Base-by-base conservation (phyloP, 2,113 vertebrate genomes). In the Melanerpes formicivorus region DNA sequence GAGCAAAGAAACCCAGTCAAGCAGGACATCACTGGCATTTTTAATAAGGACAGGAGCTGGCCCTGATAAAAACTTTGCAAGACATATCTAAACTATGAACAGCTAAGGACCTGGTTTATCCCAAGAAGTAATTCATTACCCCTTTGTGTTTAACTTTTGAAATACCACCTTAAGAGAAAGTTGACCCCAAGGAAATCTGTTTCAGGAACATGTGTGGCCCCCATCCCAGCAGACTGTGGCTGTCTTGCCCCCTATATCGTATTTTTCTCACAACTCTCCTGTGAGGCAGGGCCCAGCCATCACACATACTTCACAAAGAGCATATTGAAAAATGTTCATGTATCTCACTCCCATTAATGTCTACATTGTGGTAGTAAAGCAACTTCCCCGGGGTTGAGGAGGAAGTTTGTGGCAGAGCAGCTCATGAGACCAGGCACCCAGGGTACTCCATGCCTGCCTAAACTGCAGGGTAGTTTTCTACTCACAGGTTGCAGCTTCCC, bases 111-210 rank as follows among this genome's bases (percentile, higher is more conserved):
- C 48, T 30, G 78, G 37, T 89, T 93, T 95, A 89, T 92, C 79
- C 91, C 32, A n/a, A 89, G 65, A 3, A 5, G 69, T 94, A 94
- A 91, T 87, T 92, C 91, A 91, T 93, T 93, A 80, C 32, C 14
- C 14, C 75, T 94, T 91, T 80, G 42, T 88, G 89, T 96, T 96
- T 91, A 65, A 84, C 58, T 95, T 95, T 94, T 1, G 1, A 89
- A 93, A 94, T 71, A 87, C 76, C 79, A 91, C 73, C 89, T 92
- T 8, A 0, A 85, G 90, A 96, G 92, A 84, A 93, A 93, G 81
- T 87, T 95, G 95, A 95, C 90, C 95, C 93, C 48, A 93, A 90
- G 93, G 88, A 96, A 95, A 95, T 95, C 87, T 92, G 54, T 83
- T 87, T 90, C 84, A 92, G 91, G 93, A 95, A 95, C 87, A 84